Evolutionary conservation across 2,888 invertebrate species (phyloP).

Genomic region (Panopea generosa): DNA sequence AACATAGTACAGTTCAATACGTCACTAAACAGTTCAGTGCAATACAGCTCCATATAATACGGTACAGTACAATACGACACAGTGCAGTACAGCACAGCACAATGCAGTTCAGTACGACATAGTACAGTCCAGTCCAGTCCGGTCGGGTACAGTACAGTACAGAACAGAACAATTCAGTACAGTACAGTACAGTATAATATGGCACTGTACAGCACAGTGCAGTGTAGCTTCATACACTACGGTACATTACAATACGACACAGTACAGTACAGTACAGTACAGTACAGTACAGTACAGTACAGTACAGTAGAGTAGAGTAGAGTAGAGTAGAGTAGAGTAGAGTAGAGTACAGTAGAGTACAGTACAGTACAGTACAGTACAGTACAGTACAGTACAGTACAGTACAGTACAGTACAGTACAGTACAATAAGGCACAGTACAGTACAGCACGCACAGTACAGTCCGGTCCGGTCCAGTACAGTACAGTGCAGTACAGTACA

Average conservation of each 20-base stretch:
- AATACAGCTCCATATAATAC: slow-evolving; percentile 14
- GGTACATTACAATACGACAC: too few species aligned
- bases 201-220: too few species aligned
- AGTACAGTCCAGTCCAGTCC: slow-evolving; percentile 7
- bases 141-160: slow-evolving; percentile 6
- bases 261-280: too few species aligned
- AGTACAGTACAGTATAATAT: too few species aligned
- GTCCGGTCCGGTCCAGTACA: neutral
- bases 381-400: too few species aligned
- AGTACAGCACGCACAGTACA: neutral
- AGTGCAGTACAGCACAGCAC: slow-evolving; percentile 9
- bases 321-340: neutral
- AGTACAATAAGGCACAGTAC: too few species aligned
- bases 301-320: neutral
- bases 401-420: too few species aligned
- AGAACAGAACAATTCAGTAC: slow-evolving; percentile 4
- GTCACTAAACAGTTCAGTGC: slow-evolving; percentile 8
- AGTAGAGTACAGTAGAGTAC: neutral
- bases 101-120: neutral
- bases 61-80: slow-evolving; percentile 12
- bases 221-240: too few species aligned
- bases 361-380: too few species aligned
- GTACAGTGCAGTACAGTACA: neutral
- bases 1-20: slow-evolving; percentile 1
- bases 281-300: neutral